Conservation (phyloP, 2,888 invertebrate genomes). For the Biston stratarius region DNA sequence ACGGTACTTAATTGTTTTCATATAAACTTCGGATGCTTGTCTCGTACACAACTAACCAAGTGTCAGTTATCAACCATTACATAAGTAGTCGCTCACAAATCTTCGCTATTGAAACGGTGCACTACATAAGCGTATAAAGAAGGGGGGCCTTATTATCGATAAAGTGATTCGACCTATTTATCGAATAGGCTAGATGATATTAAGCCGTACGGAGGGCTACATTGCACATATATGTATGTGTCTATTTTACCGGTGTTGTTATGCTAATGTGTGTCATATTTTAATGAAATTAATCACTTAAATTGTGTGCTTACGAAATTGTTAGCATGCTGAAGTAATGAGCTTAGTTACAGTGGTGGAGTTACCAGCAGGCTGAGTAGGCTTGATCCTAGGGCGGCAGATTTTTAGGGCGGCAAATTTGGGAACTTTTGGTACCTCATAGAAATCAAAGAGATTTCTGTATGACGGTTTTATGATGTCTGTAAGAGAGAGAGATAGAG, state of each 20-base stretch:
- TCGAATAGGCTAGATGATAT: conserved; percentile 10
- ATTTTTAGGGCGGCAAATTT: too few species aligned
- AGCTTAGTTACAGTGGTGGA: too few species aligned
- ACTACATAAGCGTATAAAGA: conserved; percentile 3
- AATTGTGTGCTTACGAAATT: conserved; percentile 3
- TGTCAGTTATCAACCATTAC: background rate
- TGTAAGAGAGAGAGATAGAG: too few species aligned
- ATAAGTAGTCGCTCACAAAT: background rate
- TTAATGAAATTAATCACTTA: conserved; percentile 4
- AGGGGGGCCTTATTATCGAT: conserved; percentile 23
- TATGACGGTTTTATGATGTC: too few species aligned
- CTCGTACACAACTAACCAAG: too few species aligned
- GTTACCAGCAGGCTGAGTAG: too few species aligned
- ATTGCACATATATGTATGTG: background rate
- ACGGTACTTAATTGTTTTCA: too few species aligned
- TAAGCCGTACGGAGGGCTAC: conserved; percentile 1
- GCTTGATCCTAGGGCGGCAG: too few species aligned
- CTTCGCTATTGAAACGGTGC: conserved; percentile 3
- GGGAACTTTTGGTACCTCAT: too few species aligned
- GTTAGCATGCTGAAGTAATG: background rate
- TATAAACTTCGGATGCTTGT: too few species aligned
- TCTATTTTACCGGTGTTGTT: background rate
- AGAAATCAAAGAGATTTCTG: too few species aligned
- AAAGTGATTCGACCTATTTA: conserved; percentile 37
- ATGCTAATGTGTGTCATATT: background rate